Conservation (phyloP, 2,113 vertebrate species). For the Phaethon lepturus region DNA sequence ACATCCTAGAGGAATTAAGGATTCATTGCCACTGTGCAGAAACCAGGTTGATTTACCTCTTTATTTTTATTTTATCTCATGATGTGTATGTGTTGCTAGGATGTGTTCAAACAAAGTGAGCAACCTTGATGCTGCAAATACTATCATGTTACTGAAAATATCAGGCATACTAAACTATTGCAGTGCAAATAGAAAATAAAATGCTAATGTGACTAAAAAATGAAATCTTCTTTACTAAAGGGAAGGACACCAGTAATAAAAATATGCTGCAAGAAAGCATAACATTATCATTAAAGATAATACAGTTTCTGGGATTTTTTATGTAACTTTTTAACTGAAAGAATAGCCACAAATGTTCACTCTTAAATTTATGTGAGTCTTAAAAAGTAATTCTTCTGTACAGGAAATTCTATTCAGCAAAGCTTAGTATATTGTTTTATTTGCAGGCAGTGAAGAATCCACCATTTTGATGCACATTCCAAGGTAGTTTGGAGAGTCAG, state of each 20-base stretch:
- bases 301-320: background rate
- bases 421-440: background rate
- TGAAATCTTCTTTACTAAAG: background rate
- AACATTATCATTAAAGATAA: background rate
- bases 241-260: background rate
- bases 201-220: background rate
- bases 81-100: background rate
- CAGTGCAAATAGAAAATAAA: background rate
- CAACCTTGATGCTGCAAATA: background rate
- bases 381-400: background rate
- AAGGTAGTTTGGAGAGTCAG: background rate
- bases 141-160: background rate
- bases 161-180: background rate
- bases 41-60: background rate
- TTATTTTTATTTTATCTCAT: constrained; percentile 1
- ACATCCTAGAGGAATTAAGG: background rate
- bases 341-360: background rate
- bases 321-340: background rate
- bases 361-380: background rate
- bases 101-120: background rate
- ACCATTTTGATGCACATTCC: background rate
- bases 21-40: background rate
- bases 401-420: background rate
- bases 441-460: background rate
- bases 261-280: background rate